Percentiles rank a stretch among this genome's conserved stretches.
phyloP scores from a whole-genome alignment of 2,113 vertebrate genomes.

The Poeciliopsis prolifica region DNA sequence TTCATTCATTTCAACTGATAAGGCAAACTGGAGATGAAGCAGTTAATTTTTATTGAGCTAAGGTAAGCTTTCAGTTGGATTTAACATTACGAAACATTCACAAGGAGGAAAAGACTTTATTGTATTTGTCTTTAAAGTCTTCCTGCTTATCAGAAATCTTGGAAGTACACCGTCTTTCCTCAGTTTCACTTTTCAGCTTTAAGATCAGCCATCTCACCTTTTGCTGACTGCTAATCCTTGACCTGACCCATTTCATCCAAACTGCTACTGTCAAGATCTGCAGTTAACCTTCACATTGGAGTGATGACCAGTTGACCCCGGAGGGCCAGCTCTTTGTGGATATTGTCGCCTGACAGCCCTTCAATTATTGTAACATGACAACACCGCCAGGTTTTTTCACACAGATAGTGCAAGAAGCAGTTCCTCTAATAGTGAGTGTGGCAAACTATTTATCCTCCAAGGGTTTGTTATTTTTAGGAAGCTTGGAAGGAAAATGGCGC shows the following conservation, averaged over 20 bases:
- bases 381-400: constrained; percentile 7
- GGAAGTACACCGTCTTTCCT: background rate
- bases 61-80: background rate
- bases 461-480: constrained; percentile 11
- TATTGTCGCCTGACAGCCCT: constrained; percentile 41
- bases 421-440: constrained; percentile 7
- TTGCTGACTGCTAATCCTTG: constrained; percentile 33
- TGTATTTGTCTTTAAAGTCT: background rate
- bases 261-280: constrained; percentile 22
- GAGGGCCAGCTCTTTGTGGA: constrained; percentile 24
- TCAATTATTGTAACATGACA: constrained; percentile 33
- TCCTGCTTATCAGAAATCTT: background rate
- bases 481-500: constrained; percentile 1
- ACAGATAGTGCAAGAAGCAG: background rate
- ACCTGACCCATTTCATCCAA: constrained; percentile 26
- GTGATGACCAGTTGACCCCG: constrained; percentile 18
- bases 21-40: background rate
- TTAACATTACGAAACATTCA: background rate
- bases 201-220: constrained; percentile 17
- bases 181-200: constrained; percentile 18
- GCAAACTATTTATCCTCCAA: constrained; percentile 24
- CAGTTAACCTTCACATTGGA: constrained; percentile 25
- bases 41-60: background rate
- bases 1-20: background rate
- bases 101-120: background rate